Evolutionary conservation across 2,113 vertebrate species (phyloP).

Genomic region (Martes martes): DNA sequence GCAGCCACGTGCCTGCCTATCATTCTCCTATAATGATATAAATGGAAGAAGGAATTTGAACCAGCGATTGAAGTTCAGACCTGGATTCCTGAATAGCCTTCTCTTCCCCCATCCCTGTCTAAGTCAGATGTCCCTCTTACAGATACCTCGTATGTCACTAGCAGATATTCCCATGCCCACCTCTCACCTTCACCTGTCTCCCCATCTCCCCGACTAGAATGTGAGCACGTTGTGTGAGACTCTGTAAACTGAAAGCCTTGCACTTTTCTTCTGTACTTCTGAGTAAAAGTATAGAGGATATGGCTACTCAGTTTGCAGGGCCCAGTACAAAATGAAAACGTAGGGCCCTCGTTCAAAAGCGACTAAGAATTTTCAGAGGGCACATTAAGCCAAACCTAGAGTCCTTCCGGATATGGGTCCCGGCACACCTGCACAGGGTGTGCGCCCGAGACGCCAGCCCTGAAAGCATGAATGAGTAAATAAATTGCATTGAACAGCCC

Average conservation of each 20-base stretch:
- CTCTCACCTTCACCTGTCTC: not conserved
- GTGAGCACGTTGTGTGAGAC: not conserved
- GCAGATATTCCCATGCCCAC: not conserved
- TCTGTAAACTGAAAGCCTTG: not conserved
- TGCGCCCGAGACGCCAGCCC: not conserved
- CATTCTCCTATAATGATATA: not conserved
- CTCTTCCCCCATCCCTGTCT: not conserved
- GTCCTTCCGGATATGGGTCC: not conserved
- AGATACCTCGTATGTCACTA: not conserved
- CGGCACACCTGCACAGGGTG: not conserved
- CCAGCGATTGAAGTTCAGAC: not conserved
- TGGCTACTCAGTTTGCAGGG: not conserved
- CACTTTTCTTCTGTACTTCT: not conserved
- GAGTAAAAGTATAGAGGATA: not conserved
- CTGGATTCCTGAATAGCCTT: not conserved
- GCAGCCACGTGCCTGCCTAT: not conserved
- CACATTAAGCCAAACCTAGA: not conserved
- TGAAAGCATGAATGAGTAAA: not conserved
- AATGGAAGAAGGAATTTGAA: not conserved
- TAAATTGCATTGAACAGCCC: not conserved
- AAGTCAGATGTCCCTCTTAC: not conserved
- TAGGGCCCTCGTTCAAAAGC: not conserved
- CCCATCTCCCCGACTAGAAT: no score
- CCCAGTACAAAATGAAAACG: not conserved
- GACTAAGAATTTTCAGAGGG: not conserved